Percentiles rank a stretch among this genome's conserved stretches.
Conservation (phyloP, 1,140 invertebrate species). For the Palaemon carinicauda region DNA sequence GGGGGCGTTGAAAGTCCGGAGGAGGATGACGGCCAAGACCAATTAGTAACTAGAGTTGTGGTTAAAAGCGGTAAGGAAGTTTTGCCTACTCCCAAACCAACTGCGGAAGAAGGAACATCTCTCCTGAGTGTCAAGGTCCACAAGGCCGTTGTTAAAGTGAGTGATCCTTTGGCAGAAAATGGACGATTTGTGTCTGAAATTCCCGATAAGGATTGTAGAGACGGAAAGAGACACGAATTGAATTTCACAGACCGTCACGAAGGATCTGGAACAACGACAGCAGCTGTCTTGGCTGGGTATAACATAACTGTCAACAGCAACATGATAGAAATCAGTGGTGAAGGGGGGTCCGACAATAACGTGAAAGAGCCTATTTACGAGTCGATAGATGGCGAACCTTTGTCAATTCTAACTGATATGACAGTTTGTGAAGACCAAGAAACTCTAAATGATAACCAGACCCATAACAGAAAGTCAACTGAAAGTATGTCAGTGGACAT, state of each 20-base stretch:
- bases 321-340: constrained; percentile 29
- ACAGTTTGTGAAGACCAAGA: background rate
- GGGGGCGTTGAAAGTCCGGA: background rate
- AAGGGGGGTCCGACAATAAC: background rate
- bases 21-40: background rate
- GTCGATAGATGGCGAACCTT: background rate
- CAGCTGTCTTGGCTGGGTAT: background rate
- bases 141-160: constrained; percentile 15
- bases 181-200: too few species aligned
- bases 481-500: background rate
- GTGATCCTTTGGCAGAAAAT: background rate
- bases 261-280: background rate
- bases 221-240: too few species aligned
- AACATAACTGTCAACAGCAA: constrained; percentile 48
- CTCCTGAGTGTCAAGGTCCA: constrained; percentile 11
- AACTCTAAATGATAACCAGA: background rate
- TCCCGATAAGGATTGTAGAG: too few species aligned
- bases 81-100: background rate
- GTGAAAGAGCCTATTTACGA: background rate
- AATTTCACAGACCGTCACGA: too few species aligned
- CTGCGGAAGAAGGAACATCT: background rate
- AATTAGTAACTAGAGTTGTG: constrained; percentile 35
- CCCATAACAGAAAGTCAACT: background rate
- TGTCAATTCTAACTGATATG: constrained; percentile 28
- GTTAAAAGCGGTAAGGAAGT: constrained; percentile 35